A percentile compares a stretch with the other conserved stretches of the same genome.
phyloP scores from a whole-genome alignment of 2,113 vertebrate species.

The Pantherophis guttatus region DNA sequence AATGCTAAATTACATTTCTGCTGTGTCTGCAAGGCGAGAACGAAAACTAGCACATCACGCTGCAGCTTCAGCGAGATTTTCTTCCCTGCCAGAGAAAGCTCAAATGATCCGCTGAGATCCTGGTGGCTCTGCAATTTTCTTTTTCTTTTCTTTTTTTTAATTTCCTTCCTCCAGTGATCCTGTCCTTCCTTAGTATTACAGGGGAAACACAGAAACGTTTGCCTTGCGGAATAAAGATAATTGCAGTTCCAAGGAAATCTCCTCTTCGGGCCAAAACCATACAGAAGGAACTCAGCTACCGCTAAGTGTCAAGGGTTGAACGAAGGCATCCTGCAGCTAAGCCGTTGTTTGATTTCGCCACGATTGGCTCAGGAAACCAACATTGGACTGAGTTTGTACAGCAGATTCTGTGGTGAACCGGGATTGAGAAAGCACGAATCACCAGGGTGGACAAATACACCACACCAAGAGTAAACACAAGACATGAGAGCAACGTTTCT shows the following conservation, averaged over 20 bases:
- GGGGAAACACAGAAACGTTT: not conserved
- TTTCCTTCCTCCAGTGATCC: not conserved
- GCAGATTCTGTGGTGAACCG: not conserved
- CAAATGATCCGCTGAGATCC: not conserved
- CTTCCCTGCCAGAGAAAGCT: not conserved
- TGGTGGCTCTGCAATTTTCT: not conserved
- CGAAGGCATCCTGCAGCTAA: not conserved
- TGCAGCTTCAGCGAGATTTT: constrained; percentile 21
- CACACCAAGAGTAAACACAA: not conserved
- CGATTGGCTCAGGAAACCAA: not conserved
- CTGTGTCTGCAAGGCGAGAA: not conserved
- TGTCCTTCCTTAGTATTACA: not conserved
- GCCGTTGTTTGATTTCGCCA: not conserved
- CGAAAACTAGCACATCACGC: not conserved
- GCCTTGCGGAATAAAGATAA: not conserved
- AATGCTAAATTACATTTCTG: not conserved
- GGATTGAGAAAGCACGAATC: not conserved
- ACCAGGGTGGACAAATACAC: not conserved
- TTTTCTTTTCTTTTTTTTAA: not conserved
- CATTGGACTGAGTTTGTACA: not conserved
- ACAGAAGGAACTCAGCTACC: not conserved
- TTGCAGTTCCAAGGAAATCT: not conserved
- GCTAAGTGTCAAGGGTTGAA: not conserved
- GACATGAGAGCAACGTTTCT: not conserved
- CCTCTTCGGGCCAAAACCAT: not conserved